phyloP scores from a whole-genome alignment of 2,797 vertebrate species.

The Danio aesculapii region DNA sequence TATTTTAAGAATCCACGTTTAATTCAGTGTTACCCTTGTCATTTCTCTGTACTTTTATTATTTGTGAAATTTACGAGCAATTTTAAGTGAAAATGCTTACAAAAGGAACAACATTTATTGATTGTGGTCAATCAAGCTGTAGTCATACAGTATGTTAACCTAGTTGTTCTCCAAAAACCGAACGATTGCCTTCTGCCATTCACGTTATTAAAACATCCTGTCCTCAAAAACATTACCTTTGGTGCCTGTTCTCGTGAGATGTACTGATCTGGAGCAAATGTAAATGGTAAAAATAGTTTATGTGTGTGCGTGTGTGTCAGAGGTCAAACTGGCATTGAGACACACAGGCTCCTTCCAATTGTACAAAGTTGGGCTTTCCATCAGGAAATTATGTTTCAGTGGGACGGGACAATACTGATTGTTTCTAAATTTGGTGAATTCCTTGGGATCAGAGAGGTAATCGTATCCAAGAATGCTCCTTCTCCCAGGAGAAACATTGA shows the following conservation, averaged over 20 bases:
- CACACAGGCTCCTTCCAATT: conserved; percentile 37
- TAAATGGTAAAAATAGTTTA: conserved; percentile 63
- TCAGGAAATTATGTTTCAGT: conserved; percentile 74
- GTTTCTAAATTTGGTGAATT: conserved; percentile 74
- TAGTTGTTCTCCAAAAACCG: neutral
- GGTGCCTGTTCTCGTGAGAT: conserved; percentile 26
- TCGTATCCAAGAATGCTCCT: conserved; percentile 50
- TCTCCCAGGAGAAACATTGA: conserved; percentile 30
- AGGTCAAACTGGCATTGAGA: conserved; percentile 56
- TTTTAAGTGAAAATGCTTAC: too few species aligned
- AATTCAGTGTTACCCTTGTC: too few species aligned
- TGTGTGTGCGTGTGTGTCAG: conserved; percentile 53
- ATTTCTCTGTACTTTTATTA: too few species aligned
- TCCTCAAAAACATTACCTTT: conserved; percentile 7
- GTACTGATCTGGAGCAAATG: conserved; percentile 50
- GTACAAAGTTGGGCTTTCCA: conserved; percentile 15
- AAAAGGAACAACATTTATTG: too few species aligned
- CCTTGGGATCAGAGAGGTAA: conserved; percentile 57
- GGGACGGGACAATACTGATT: conserved; percentile 66
- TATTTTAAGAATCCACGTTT: too few species aligned
- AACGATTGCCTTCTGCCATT: neutral
- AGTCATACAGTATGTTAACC: neutral
- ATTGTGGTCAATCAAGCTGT: too few species aligned
- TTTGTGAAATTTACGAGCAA: too few species aligned
- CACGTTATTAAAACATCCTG: conserved; percentile 7